These are phyloP conservation scores for Myotis vivesi DNA, from an alignment of 2,797 vertebrate species.

Conservation along the genomic window DNA sequence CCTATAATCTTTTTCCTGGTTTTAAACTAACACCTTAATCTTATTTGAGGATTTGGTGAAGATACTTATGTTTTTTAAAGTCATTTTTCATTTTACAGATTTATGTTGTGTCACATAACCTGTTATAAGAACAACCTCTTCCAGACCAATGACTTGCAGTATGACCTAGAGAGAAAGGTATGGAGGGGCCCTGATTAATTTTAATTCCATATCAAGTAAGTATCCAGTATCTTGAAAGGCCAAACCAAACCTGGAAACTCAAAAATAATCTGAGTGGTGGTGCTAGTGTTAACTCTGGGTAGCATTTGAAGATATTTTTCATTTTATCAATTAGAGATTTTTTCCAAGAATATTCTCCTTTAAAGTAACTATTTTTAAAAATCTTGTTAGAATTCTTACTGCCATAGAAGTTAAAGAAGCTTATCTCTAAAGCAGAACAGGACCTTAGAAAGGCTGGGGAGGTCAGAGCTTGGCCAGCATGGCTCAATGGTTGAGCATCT, in stretches of 20 bases:
- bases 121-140: not conserved
- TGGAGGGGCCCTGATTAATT: not conserved
- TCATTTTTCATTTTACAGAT: constrained; percentile 2
- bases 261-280: not conserved
- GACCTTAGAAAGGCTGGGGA: not conserved
- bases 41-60: not conserved
- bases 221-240: not conserved
- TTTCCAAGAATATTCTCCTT: not conserved
- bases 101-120: not conserved
- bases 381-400: not conserved
- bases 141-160: not conserved
- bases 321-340: not conserved
- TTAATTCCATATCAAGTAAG: not conserved
- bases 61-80: not conserved
- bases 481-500: too few relatives aligned
- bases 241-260: not conserved
- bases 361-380: not conserved
- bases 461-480: too few relatives aligned
- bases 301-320: not conserved
- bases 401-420: not conserved
- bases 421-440: not conserved
- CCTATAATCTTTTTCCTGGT: not conserved
- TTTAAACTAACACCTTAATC: not conserved
- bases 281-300: not conserved
- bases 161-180: not conserved